Evolutionary conservation across 1,140 invertebrate species (phyloP).

Genomic region (Drosophila punjabiensis): DNA sequence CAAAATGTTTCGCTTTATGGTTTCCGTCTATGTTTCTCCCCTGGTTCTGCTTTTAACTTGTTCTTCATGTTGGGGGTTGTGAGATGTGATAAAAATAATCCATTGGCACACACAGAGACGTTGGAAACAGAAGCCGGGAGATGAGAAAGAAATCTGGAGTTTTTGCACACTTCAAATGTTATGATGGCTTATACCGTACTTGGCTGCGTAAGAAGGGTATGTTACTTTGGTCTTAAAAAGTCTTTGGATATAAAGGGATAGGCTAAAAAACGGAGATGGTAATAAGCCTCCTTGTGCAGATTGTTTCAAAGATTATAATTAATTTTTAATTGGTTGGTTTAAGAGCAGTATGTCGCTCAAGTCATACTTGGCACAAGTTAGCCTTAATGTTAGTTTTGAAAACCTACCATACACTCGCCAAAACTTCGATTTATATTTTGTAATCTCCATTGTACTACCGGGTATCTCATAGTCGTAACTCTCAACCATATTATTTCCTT

Average conservation of each 20-base stretch:
- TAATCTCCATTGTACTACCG: background rate
- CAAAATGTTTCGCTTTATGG: slow-evolving; percentile 60
- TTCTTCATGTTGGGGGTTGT: slow-evolving; percentile 24
- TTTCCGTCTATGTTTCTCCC: slow-evolving; percentile 34
- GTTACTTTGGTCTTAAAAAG: background rate
- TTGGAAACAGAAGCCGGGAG: slow-evolving; percentile 33
- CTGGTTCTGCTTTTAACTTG: slow-evolving; percentile 12
- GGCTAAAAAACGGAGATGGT: too few relatives aligned
- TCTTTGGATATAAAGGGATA: background rate
- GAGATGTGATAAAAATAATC: slow-evolving; percentile 51
- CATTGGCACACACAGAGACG: slow-evolving; percentile 31
- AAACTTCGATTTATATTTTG: background rate
- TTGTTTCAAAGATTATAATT: background rate
- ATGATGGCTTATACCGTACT: slow-evolving; percentile 18
- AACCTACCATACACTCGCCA: background rate
- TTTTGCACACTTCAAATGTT: slow-evolving; percentile 50
- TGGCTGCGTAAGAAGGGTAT: background rate
- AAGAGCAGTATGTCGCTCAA: background rate
- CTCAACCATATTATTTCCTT: background rate
- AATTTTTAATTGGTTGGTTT: background rate
- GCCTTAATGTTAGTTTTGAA: background rate
- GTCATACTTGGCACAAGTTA: background rate
- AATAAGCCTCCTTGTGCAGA: too few relatives aligned
- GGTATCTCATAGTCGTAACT: slow-evolving; percentile 1
- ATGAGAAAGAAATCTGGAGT: slow-evolving; percentile 30